Percentiles rank a stretch among this genome's conserved stretches.
These are phyloP conservation scores for Fragum whitleyi DNA, from an alignment of 2,888 invertebrate genomes.

Conservation along the genomic window DNA sequence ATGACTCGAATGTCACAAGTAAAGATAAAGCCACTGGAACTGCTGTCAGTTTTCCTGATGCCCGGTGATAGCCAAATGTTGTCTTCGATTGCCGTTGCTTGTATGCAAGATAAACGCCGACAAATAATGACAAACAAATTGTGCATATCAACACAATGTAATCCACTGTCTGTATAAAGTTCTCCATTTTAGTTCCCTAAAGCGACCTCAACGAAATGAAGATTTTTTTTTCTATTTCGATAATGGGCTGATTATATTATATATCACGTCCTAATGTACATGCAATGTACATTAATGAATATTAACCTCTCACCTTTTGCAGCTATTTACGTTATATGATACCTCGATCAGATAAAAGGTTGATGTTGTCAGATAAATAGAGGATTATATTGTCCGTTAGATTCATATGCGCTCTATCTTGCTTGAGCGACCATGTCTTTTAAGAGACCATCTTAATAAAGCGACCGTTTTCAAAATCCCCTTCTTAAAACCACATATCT, in stretches of 20 bases:
- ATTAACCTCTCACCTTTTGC: too few relatives aligned
- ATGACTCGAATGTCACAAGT: slow-evolving; percentile 36
- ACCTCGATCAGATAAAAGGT: too few relatives aligned
- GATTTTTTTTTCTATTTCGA: not conserved
- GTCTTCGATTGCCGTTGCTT: slow-evolving; percentile 30
- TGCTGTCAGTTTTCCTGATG: slow-evolving; percentile 22
- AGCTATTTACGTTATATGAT: too few relatives aligned
- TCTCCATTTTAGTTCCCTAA: not conserved
- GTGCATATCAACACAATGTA: slow-evolving; percentile 37
- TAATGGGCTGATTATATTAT: not conserved
- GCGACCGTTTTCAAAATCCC: too few relatives aligned
- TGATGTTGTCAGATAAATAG: too few relatives aligned
- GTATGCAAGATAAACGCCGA: slow-evolving; percentile 38
- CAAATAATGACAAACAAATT: slow-evolving; percentile 29
- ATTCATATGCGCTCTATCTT: too few relatives aligned
- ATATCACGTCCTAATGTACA: not conserved
- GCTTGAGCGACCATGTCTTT: too few relatives aligned
- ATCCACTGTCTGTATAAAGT: slow-evolving; percentile 24
- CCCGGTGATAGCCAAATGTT: slow-evolving; percentile 22
- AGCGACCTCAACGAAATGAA: not conserved
- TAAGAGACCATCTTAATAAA: too few relatives aligned
- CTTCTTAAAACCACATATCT: too few relatives aligned
- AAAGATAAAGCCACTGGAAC: slow-evolving; percentile 36
- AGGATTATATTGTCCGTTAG: too few relatives aligned
- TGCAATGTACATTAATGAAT: not conserved